Conservation (phyloP, 2,888 invertebrate genomes). For the Eupithecia subfuscata region DNA sequence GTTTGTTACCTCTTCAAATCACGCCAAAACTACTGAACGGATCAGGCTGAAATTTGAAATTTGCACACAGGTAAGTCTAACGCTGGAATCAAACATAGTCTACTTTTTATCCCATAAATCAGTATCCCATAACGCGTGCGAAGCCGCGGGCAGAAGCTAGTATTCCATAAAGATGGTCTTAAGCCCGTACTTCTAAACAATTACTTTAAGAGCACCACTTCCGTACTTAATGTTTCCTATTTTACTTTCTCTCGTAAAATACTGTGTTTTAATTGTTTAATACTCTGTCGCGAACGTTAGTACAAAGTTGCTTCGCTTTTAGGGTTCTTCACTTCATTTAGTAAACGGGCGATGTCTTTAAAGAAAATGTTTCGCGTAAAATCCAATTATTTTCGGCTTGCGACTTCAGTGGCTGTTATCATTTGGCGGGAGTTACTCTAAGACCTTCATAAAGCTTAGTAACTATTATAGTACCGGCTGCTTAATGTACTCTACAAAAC, state of each 20-base stretch:
- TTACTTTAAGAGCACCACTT: conserved; percentile 13
- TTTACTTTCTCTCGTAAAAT: conserved; percentile 28
- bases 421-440: conserved; percentile 8
- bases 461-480: conserved; percentile 8
- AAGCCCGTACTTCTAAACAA: conserved; percentile 4
- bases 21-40: too few species aligned
- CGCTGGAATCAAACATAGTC: too few species aligned
- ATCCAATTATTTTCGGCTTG: conserved; percentile 16
- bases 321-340: conserved; percentile 19
- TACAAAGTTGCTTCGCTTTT: conserved; percentile 21
- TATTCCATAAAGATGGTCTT: conserved; percentile 5
- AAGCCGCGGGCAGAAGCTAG: too few species aligned
- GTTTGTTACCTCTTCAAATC: too few species aligned
- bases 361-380: conserved; percentile 15
- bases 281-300: conserved; percentile 17
- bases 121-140: too few species aligned
- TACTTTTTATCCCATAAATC: too few species aligned
- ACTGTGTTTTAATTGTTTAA: conserved; percentile 31
- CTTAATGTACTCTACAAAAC: conserved; percentile 3
- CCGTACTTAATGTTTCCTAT: conserved; percentile 22
- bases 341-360: conserved; percentile 20
- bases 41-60: too few species aligned
- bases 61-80: too few species aligned
- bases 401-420: conserved; percentile 10
- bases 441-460: conserved; percentile 11